These are phyloP conservation scores for Drosophila imparisetae DNA, from an alignment of 2,888 invertebrate species.

Conservation along the genomic window DNA sequence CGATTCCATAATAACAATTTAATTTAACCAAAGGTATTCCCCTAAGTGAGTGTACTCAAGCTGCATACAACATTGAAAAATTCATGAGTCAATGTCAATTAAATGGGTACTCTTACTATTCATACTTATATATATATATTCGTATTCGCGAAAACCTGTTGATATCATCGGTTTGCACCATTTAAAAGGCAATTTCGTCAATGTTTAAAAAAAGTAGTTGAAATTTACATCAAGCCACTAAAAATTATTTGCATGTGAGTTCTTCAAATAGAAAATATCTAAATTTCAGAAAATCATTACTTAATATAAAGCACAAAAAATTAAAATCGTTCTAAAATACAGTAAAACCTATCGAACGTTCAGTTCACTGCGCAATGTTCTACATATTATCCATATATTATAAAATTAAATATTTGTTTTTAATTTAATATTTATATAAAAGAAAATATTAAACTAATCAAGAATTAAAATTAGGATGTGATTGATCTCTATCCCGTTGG, in stretches of 20 bases:
- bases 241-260: neutral
- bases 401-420: neutral
- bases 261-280: neutral
- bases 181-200: neutral
- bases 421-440: neutral
- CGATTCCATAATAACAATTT: conserved; percentile 24
- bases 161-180: neutral
- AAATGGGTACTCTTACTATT: neutral
- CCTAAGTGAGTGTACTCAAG: conserved; percentile 12
- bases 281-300: neutral
- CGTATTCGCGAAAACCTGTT: conserved; percentile 17
- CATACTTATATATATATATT: neutral
- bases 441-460: neutral
- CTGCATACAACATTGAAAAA: conserved; percentile 5
- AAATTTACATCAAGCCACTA: neutral
- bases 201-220: neutral
- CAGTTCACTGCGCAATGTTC: neutral
- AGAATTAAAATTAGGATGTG: fast-evolving
- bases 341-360: neutral
- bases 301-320: neutral
- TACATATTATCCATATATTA: neutral
- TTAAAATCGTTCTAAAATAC: neutral
- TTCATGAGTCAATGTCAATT: conserved; percentile 14
- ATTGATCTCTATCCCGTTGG: neutral
- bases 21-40: conserved; percentile 19